These are phyloP conservation scores for Pteropus alecto DNA, from an alignment of 2,113 vertebrate genomes.

Conservation along the genomic window DNA sequence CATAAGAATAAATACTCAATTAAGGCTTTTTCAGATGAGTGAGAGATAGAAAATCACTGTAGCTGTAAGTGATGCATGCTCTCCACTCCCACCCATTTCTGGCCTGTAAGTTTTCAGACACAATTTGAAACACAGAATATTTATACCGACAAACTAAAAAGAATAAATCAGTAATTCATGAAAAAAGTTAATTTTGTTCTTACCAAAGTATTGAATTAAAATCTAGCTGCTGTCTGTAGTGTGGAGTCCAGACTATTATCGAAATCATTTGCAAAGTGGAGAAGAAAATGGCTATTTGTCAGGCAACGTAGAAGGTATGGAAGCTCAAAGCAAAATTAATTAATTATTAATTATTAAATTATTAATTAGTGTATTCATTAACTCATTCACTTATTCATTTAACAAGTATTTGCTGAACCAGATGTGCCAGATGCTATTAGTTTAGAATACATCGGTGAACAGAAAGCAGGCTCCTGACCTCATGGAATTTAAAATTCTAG, in stretches of 20 bases:
- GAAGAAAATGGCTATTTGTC: neutral
- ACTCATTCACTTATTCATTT: neutral
- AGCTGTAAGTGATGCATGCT: constrained; percentile 23
- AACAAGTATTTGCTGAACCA: neutral
- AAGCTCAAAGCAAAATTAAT: neutral
- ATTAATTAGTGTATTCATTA: neutral
- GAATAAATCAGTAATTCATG: neutral
- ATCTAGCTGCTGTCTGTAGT: neutral
- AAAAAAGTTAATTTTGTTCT: neutral
- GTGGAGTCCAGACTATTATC: neutral
- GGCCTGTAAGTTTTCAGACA: constrained; percentile 49
- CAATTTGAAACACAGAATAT: constrained; percentile 38
- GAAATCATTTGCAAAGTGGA: neutral
- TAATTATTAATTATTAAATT: neutral
- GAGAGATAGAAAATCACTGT: constrained; percentile 63
- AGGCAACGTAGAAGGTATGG: neutral
- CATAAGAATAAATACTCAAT: constrained; percentile 72
- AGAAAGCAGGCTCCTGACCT: neutral
- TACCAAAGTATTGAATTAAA: constrained; percentile 14
- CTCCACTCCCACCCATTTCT: constrained; percentile 5
- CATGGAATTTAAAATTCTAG: neutral
- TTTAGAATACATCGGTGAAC: neutral
- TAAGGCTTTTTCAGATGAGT: constrained; percentile 71
- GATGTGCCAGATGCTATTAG: neutral
- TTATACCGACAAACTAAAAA: constrained; percentile 26